These are phyloP conservation scores for Pyxicephalus adspersus DNA, from an alignment of 2,113 vertebrate species.

Conservation along the genomic window DNA sequence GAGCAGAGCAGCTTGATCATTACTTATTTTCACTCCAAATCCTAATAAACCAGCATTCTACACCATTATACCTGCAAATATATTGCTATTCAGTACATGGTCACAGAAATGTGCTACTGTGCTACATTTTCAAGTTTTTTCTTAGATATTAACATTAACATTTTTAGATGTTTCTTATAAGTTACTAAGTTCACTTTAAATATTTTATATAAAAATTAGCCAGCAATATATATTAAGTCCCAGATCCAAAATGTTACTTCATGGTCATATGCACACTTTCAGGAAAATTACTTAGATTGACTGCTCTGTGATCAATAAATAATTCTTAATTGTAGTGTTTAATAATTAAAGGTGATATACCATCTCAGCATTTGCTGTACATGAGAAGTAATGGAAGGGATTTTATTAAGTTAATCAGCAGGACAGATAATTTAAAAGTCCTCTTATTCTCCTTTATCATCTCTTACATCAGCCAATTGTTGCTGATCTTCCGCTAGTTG, in stretches of 20 bases:
- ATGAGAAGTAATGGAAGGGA: slow-evolving; percentile 12
- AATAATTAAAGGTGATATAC: slow-evolving; percentile 42
- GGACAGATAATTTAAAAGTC: slow-evolving; percentile 32
- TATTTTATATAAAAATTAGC: background rate
- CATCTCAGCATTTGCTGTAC: slow-evolving; percentile 12
- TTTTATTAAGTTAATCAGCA: slow-evolving; percentile 41
- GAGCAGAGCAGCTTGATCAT: too few relatives aligned
- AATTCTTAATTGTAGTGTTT: slow-evolving; percentile 17
- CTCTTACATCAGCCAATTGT: slow-evolving; percentile 29
- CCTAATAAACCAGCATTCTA: too few relatives aligned
- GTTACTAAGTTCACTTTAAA: background rate
- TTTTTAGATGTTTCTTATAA: too few relatives aligned
- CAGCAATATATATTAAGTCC: background rate
- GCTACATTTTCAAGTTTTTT: too few relatives aligned
- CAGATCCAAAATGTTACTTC: background rate
- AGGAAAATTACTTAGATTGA: slow-evolving; percentile 20
- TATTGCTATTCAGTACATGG: too few relatives aligned
- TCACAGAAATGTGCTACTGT: too few relatives aligned
- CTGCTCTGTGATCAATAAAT: slow-evolving; percentile 14
- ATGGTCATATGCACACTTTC: background rate
- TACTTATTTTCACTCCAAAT: too few relatives aligned
- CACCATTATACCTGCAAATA: too few relatives aligned
- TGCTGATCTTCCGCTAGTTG: slow-evolving; percentile 18
- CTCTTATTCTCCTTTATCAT: slow-evolving; percentile 33
- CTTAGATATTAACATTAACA: too few relatives aligned